Evolutionary conservation across 2,113 vertebrate species (phyloP).

Genomic region (Chiloscyllium plagiosum): DNA sequence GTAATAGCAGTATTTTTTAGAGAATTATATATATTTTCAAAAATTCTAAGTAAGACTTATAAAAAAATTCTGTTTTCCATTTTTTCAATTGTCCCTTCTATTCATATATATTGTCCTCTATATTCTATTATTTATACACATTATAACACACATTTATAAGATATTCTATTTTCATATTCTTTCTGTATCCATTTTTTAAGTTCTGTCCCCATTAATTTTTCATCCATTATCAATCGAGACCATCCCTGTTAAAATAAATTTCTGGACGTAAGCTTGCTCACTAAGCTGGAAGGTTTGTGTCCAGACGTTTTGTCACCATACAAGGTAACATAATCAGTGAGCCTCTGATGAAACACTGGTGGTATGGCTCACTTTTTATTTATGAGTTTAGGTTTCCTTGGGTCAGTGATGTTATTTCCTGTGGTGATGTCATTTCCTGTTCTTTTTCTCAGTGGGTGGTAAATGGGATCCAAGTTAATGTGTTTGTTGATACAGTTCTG

Average conservation of each 20-base stretch:
- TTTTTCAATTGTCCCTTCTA: background rate
- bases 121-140: background rate
- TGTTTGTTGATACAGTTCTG: too few relatives aligned
- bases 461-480: too few relatives aligned
- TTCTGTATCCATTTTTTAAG: background rate
- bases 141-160: background rate
- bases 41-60: background rate
- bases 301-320: too few relatives aligned
- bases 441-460: too few relatives aligned
- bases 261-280: too few relatives aligned
- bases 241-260: background rate
- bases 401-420: too few relatives aligned
- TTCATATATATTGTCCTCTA: background rate
- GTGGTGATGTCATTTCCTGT: too few relatives aligned
- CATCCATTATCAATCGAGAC: background rate
- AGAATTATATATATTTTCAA: background rate
- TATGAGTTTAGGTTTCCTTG: too few relatives aligned
- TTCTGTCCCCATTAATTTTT: background rate
- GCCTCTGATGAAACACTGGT: too few relatives aligned
- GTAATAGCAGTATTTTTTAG: background rate
- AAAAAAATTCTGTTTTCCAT: background rate
- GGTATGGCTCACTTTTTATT: too few relatives aligned
- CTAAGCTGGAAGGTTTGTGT: too few relatives aligned
- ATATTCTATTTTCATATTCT: background rate
- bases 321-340: too few relatives aligned